phyloP scores from a whole-genome alignment of 2,113 vertebrate species.

The Dipodomys spectabilis region DNA sequence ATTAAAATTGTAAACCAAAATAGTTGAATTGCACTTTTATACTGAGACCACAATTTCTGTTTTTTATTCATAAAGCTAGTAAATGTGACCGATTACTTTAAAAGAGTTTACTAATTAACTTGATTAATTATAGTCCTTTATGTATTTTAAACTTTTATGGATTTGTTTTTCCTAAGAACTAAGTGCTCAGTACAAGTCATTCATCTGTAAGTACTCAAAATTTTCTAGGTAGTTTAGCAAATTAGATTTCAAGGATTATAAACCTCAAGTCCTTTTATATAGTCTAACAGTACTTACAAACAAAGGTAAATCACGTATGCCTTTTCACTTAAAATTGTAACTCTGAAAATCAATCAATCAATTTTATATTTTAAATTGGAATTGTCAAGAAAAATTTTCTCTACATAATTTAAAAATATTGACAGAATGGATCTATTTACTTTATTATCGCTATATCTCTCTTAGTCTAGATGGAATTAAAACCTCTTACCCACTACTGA shows the following conservation, averaged over 20 bases:
- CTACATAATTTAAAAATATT: constrained; percentile 18
- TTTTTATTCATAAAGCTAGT: constrained; percentile 43
- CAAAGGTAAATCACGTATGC: neutral
- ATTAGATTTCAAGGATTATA: constrained; percentile 50
- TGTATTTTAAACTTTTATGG: constrained; percentile 46
- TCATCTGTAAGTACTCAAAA: constrained; percentile 42
- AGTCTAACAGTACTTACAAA: neutral
- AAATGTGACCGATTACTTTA: constrained; percentile 35
- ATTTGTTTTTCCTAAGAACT: constrained; percentile 52
- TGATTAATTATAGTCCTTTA: constrained; percentile 45
- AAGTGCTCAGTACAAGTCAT: constrained; percentile 40
- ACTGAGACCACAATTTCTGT: constrained; percentile 21
- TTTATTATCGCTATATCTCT: neutral
- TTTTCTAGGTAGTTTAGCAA: constrained; percentile 23
- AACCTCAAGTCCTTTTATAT: constrained; percentile 10
- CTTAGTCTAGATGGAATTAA: neutral
- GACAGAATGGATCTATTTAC: neutral
- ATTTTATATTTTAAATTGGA: neutral
- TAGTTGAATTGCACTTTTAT: neutral
- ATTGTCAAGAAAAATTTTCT: neutral
- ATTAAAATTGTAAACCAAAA: constrained; percentile 35
- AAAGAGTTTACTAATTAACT: constrained; percentile 42
- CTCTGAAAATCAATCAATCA: constrained; percentile 30
- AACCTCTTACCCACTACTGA: neutral
- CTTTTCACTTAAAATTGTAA: constrained; percentile 37